These are phyloP conservation scores for Nasonovia ribisnigri DNA, from an alignment of 2,888 invertebrate species.

Conservation along the genomic window DNA sequence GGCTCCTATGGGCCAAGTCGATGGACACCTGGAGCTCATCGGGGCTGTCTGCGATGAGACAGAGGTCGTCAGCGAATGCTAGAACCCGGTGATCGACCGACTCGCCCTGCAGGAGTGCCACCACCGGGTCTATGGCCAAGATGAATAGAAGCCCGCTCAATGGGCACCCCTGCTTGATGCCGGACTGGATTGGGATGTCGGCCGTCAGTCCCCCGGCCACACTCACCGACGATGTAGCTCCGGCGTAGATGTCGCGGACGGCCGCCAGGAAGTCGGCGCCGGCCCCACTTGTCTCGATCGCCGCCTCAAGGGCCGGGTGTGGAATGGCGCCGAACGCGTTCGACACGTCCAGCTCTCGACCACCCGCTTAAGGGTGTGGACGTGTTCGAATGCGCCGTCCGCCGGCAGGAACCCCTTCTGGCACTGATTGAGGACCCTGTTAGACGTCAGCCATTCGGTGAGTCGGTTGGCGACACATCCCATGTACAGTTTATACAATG, in stretches of 20 bases:
- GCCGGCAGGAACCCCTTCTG: conserved; percentile 20
- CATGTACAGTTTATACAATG: background rate
- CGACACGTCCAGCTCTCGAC: background rate
- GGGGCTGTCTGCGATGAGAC: too few relatives aligned
- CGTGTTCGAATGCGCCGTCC: conserved; percentile 23
- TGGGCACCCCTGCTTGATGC: conserved; percentile 12
- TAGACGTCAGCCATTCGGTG: background rate
- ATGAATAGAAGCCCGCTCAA: too few relatives aligned
- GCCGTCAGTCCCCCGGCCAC: background rate
- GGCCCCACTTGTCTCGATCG: background rate
- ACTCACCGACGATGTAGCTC: background rate
- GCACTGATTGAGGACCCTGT: background rate
- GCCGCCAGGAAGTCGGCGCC: too few relatives aligned
- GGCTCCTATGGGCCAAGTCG: too few relatives aligned
- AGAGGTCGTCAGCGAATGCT: too few relatives aligned
- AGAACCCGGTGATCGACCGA: too few relatives aligned
- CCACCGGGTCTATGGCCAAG: too few relatives aligned
- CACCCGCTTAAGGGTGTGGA: background rate
- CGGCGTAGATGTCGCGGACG: background rate
- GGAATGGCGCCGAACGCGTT: background rate
- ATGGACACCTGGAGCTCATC: too few relatives aligned
- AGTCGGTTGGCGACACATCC: background rate
- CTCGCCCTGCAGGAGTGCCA: too few relatives aligned
- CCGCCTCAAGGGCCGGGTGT: background rate
- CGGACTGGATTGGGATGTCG: background rate